Percentiles rank a stretch among this genome's conserved stretches.
Evolutionary conservation across 2,797 vertebrate species (phyloP).

Genomic region (Trematomus bernacchii): DNA sequence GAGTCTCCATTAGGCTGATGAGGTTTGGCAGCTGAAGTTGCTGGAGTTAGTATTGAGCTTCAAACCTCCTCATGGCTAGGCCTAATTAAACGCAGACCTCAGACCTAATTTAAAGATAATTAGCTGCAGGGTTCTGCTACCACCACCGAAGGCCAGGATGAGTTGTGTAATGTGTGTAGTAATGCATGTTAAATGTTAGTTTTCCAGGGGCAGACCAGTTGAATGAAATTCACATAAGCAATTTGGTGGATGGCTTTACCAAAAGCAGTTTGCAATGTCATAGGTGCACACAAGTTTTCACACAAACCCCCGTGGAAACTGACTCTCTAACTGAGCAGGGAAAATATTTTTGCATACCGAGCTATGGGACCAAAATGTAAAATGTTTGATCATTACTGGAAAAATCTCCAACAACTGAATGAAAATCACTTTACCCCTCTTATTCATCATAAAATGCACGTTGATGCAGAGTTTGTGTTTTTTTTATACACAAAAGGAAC

Average conservation of each 20-base stretch:
- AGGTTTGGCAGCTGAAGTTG: constrained; percentile 84
- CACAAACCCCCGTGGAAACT: constrained; percentile 14
- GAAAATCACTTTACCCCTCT: background rate
- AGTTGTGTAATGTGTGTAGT: constrained; percentile 53
- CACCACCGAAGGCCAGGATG: constrained; percentile 47
- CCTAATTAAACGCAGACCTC: constrained; percentile 85
- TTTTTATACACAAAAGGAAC: constrained; percentile 42
- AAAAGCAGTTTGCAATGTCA: constrained; percentile 24
- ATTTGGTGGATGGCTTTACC: constrained; percentile 45
- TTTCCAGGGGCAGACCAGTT: constrained; percentile 38
- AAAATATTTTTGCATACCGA: constrained; percentile 1
- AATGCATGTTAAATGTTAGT: constrained; percentile 61
- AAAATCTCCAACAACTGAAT: background rate
- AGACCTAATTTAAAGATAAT: constrained; percentile 80
- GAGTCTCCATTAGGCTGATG: constrained; percentile 87
- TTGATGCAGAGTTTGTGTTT: constrained; percentile 22
- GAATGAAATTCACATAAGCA: constrained; percentile 51
- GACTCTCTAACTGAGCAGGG: constrained; percentile 3
- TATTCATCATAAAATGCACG: background rate
- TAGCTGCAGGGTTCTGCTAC: constrained; percentile 73
- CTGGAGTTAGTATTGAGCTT: constrained; percentile 75
- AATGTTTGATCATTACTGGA: constrained; percentile 14
- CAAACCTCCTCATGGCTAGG: constrained; percentile 73
- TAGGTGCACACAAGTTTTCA: constrained; percentile 14
- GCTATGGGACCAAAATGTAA: background rate